Conservation (phyloP, 2,797 vertebrate species). For the Enteromius afrohamiltoni region DNA sequence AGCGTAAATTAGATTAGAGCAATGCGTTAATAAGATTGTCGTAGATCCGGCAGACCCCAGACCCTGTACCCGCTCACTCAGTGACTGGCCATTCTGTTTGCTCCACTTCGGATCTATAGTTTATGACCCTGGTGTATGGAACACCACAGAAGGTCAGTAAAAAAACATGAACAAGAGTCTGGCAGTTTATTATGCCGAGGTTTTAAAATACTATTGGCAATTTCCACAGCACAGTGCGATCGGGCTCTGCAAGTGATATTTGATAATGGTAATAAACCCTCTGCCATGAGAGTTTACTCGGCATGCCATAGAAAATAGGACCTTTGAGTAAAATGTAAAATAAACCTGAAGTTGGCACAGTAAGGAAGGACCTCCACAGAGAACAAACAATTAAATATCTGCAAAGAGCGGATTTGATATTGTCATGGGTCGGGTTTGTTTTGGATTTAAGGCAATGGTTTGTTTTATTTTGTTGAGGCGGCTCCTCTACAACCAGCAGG, state of each 20-base stretch:
- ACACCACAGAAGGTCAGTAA: constrained; percentile 62
- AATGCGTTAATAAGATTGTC: constrained; percentile 15
- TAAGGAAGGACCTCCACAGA: constrained; percentile 8
- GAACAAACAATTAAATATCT: constrained; percentile 48
- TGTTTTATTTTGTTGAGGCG: not conserved
- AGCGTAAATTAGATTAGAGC: constrained; percentile 9
- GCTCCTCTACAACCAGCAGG: not conserved
- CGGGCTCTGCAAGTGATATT: not conserved
- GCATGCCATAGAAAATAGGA: not conserved
- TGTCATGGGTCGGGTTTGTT: constrained; percentile 6
- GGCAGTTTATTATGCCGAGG: constrained; percentile 62
- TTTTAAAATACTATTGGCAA: constrained; percentile 61
- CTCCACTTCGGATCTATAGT: constrained; percentile 65
- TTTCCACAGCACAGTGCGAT: constrained; percentile 4
- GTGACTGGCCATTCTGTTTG: not conserved
- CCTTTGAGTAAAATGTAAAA: not conserved
- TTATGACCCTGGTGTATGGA: constrained; percentile 57
- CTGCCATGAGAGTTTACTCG: constrained; percentile 9
- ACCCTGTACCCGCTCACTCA: not conserved
- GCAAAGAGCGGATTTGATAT: constrained; percentile 4
- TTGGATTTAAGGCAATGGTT: not conserved
- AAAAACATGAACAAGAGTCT: constrained; percentile 47
- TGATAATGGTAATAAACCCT: constrained; percentile 23
- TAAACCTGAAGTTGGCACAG: constrained; percentile 10
- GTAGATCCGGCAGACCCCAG: constrained; percentile 4